A percentile compares a stretch with the other conserved stretches of the same genome.
phyloP scores from a whole-genome alignment of 2,888 invertebrate species.

The Melieria omissa region DNA sequence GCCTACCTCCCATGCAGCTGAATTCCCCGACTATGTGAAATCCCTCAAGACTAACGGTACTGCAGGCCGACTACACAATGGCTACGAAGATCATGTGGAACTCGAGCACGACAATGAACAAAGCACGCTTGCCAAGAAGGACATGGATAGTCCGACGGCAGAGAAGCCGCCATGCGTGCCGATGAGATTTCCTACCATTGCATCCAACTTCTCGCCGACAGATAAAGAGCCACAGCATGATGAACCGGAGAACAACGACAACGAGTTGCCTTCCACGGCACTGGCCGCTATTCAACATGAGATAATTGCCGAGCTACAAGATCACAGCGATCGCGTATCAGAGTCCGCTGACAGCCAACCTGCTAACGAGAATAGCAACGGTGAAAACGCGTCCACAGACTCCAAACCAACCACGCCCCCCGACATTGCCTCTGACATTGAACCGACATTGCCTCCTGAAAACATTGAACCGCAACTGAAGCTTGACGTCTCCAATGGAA shows the following conservation, averaged over 20 bases:
- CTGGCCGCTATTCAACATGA: constrained; percentile 53
- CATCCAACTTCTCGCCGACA: constrained; percentile 16
- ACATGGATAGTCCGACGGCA: constrained; percentile 1
- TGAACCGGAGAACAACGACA: constrained; percentile 16
- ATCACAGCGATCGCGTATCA: constrained; percentile 49
- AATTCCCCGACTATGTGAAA: constrained; percentile 43
- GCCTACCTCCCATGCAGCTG: constrained; percentile 29
- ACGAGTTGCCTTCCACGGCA: constrained; percentile 14
- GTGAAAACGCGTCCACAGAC: too few relatives aligned
- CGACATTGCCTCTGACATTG: too few relatives aligned
- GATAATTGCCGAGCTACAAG: constrained; percentile 56
- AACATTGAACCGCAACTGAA: constrained; percentile 1
- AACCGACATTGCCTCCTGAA: too few relatives aligned
- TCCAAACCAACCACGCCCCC: too few relatives aligned
- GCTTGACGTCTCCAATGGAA: constrained; percentile 1
- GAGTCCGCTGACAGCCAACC: constrained; percentile 18
- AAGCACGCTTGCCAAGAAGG: constrained; percentile 41
- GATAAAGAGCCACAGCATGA: background rate
- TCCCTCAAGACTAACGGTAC: constrained; percentile 45
- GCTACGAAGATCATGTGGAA: constrained; percentile 38
- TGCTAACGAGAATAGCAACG: constrained; percentile 6
- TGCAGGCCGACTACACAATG: constrained; percentile 50
- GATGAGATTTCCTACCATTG: background rate
- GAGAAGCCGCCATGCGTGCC: background rate
- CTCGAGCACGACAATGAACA: constrained; percentile 17